Percentiles rank a stretch among this genome's conserved stretches.
phyloP scores from a whole-genome alignment of 2,888 invertebrate genomes.

The Tribolium freemani region DNA sequence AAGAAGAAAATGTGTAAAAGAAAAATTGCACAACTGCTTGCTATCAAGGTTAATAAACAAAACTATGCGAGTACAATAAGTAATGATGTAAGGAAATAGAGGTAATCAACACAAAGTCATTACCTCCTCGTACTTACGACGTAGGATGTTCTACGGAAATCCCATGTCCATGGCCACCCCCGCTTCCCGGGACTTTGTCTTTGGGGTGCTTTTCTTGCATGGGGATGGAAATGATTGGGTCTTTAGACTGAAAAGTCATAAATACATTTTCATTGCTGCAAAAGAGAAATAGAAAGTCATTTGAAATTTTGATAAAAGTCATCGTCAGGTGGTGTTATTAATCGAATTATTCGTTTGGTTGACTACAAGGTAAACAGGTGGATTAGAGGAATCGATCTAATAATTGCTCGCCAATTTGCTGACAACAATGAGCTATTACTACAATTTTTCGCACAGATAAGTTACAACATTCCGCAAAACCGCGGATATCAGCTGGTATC shows the following conservation, averaged over 20 bases:
- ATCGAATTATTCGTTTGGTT: background rate
- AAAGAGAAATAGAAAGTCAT: slow-evolving; percentile 42
- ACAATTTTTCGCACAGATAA: background rate
- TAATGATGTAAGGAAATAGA: slow-evolving; percentile 30
- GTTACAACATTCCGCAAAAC: background rate
- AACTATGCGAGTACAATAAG: background rate
- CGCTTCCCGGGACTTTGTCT: slow-evolving; percentile 56
- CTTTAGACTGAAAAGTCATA: slow-evolving; percentile 71
- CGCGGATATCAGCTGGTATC: no score
- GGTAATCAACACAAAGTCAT: slow-evolving; percentile 47
- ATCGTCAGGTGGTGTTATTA: background rate
- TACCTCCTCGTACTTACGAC: slow-evolving; percentile 71
- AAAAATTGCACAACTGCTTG: no score
- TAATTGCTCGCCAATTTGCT: slow-evolving; percentile 1
- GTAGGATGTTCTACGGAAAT: slow-evolving; percentile 75
- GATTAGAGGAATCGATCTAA: background rate
- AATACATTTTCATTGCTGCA: slow-evolving; percentile 58
- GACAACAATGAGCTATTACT: background rate
- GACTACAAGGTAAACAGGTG: slow-evolving; percentile 7
- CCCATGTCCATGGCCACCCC: slow-evolving; percentile 66
- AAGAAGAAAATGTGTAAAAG: slow-evolving; percentile 37
- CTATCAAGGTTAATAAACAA: slow-evolving; percentile 19
- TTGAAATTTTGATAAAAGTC: slow-evolving; percentile 22
- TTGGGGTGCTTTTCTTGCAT: slow-evolving; percentile 56
- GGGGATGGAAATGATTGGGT: slow-evolving; percentile 69